A percentile compares a stretch with the other conserved stretches of the same genome.
Conservation (phyloP, 2,797 vertebrate genomes). For the Rhodeus uyekii region DNA sequence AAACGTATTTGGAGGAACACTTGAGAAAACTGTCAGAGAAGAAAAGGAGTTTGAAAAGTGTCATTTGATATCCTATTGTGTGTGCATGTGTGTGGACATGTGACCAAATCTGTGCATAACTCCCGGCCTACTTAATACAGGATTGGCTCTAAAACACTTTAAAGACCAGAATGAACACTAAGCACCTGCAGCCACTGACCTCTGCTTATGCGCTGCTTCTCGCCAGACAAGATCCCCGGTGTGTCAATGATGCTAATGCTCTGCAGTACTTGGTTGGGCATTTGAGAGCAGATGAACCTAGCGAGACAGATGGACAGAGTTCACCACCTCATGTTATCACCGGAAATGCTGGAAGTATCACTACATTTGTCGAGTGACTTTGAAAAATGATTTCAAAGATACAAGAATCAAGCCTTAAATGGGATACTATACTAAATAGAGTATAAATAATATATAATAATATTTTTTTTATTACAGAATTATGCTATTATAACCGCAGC, state of each 20-base stretch:
- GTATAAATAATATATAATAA: neutral
- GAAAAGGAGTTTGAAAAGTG: neutral
- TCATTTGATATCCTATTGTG: neutral
- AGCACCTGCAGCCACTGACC: slow-evolving; percentile 70
- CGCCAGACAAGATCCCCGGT: slow-evolving; percentile 95
- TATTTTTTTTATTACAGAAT: no score
- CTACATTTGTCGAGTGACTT: slow-evolving; percentile 13
- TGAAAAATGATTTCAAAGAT: neutral
- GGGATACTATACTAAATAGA: neutral
- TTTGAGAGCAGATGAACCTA: slow-evolving; percentile 97
- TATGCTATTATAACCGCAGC: neutral
- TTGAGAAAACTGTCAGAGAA: neutral
- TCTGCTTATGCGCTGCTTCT: slow-evolving; percentile 96
- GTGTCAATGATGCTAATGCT: slow-evolving; percentile 90
- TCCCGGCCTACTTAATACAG: neutral
- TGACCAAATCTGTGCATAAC: neutral
- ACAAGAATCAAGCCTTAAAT: neutral
- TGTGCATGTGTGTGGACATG: neutral
- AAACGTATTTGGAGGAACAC: neutral
- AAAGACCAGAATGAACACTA: neutral
- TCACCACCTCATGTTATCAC: slow-evolving; percentile 20
- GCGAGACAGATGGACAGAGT: slow-evolving; percentile 26
- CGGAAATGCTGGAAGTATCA: slow-evolving; percentile 30
- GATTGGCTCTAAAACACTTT: neutral
- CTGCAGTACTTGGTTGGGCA: slow-evolving; percentile 92